Base-by-base conservation (phyloP, 2,113 vertebrate species). In the Cryptomyrus ogoouensis region DNA sequence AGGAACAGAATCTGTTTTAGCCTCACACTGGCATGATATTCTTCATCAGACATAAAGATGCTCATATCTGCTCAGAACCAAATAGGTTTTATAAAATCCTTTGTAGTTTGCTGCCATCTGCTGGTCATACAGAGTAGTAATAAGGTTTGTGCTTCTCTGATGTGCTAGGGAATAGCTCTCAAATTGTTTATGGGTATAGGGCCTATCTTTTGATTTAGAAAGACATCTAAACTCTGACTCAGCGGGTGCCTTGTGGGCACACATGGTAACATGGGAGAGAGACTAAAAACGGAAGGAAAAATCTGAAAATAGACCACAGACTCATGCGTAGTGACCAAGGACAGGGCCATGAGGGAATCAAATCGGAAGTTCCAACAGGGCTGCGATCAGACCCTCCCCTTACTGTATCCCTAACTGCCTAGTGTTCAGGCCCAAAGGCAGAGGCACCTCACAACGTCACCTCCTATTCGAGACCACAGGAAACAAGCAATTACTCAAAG, bases 91-190 rank as follows among this genome's bases (percentile, higher is more conserved):
- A 47, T 24, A n/a, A 39, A 62, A 88, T 88, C 39, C 15, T 58
- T 84, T 89, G 53, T 50, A 83, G 50, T 89, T 62, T 89, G 80
- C 52, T 62, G 89, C 89, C 89, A 89, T 83, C 89, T 89, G 89
- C 80, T 83, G 89, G 80, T 47, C n/a, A 7, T 62, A 84, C 7
- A 13, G 39, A 8, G 35, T 80, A 80, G 13, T 42, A 80, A 80
- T 19, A 80, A 52, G 62, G 70, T 52, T 89, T 53, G 13, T 1
- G 39, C 31, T 53, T 7, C 35, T 39, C 46, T 44, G 4, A 53
- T 31, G n/a, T n/a, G 24, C 24, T 19, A 27, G 46, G 2, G 52
- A 52, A 39, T 31, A 2, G 13, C 19, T 56, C 31, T 58, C 49
- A 9, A 49, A 87, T 56, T 35, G 86, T 87, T 52, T 53, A 15